Conservation (phyloP, 2,888 invertebrate genomes). For the Minunthozetes semirufus region DNA sequence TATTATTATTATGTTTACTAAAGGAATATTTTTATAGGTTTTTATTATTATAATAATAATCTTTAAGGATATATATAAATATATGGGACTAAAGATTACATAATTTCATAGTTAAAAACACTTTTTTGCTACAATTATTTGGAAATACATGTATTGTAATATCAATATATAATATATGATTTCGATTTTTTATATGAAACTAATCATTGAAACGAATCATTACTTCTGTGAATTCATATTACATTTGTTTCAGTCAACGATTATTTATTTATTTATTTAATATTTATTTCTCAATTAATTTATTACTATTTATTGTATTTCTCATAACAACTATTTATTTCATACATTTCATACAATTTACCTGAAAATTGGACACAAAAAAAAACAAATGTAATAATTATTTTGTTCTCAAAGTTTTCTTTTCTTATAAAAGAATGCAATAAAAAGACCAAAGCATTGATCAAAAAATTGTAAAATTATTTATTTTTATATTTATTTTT, state of each 20-base stretch:
- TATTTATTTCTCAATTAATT: neutral
- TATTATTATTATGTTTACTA: too few species aligned
- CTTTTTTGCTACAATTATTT: too few species aligned
- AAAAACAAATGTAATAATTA: neutral
- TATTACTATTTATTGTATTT: neutral
- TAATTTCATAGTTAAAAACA: too few species aligned
- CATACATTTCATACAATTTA: neutral
- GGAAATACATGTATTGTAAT: too few species aligned
- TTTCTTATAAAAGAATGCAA: neutral
- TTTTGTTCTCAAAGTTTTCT: neutral
- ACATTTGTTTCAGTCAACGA: slow-evolving; percentile 1
- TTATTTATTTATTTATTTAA: slow-evolving; percentile 20
- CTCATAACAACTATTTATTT: slow-evolving; percentile 17
- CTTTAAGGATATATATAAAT: too few species aligned
- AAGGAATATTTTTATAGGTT: too few species aligned
- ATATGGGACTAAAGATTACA: too few species aligned
- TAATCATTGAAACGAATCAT: too few species aligned
- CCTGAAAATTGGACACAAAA: neutral
- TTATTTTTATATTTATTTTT: neutral
- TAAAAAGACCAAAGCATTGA: slow-evolving; percentile 26
- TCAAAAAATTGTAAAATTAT: neutral
- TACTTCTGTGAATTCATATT: neutral
- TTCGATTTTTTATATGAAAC: too few species aligned
- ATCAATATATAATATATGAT: too few species aligned
- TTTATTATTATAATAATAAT: too few species aligned